Evolutionary conservation across 1,140 invertebrate species (phyloP).

Genomic region (Helicoverpa zea): DNA sequence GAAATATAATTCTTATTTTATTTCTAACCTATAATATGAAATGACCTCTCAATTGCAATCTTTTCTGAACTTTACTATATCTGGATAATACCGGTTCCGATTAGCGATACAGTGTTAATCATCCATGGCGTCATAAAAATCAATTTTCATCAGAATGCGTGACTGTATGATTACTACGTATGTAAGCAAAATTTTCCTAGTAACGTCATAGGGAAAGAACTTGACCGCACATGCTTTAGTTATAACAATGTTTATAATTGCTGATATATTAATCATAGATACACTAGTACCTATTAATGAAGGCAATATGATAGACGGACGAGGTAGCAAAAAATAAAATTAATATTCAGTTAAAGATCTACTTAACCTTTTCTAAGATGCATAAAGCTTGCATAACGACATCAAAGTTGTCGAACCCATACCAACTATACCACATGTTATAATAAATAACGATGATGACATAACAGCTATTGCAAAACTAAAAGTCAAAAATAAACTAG

Average conservation of each 20-base stretch:
- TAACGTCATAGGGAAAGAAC: slow-evolving; percentile 24
- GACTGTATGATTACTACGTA: slow-evolving; percentile 30
- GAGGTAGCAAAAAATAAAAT: not conserved
- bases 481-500: slow-evolving; percentile 50
- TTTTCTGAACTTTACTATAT: no score
- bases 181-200: slow-evolving; percentile 11
- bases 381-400: not conserved
- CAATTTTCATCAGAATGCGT: slow-evolving; percentile 3
- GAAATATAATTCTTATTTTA: no score
- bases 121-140: slow-evolving; percentile 33
- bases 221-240: not conserved
- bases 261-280: not conserved
- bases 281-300: not conserved
- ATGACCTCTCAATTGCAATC: no score
- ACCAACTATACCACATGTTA: not conserved
- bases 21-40: no score
- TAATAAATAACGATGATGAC: slow-evolving; percentile 35
- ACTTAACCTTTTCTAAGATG: not conserved
- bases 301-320: not conserved
- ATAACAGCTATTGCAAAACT: slow-evolving; percentile 53
- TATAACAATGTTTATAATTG: not conserved
- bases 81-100: not conserved
- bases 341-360: not conserved
- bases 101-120: slow-evolving; percentile 29
- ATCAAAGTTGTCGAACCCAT: not conserved